Base-by-base conservation (phyloP, 2,113 vertebrate species). In the Tautogolabrus adspersus region DNA sequence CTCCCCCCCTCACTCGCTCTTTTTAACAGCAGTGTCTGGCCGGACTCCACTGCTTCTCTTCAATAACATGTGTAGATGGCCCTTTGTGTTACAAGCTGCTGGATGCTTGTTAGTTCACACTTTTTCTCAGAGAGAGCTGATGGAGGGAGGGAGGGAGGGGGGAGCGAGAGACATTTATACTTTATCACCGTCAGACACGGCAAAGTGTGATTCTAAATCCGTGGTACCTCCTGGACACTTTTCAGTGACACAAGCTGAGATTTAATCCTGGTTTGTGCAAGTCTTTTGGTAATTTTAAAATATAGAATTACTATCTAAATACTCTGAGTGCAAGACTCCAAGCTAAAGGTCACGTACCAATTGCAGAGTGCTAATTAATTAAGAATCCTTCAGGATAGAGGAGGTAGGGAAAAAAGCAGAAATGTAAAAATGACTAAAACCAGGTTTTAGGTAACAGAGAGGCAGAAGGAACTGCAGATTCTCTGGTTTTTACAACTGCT, bases 21-120 rank as follows among this genome's bases (percentile, higher is more conserved):
- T 71, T 91, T 84, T 83, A 89, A 87, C 79, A 84, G 88, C 86
- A 73, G 80, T 75, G 81, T 67, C 86, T 94, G 93, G 91, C 90
- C 70, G 67, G 75, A 84, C 86, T 93, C 87, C 90, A 93, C 84
- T 16, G 88, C 91, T 79, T 86, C 86, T 91, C 88, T 89, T 89
- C 79, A 92, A 91, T 91, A 91, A 93, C 89, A 88, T 85, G 89
- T 91, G 87, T 90, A 87, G 87, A 93, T 87, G 88, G 83, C 80
- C 83, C 86, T 91, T 92, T 91, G 90, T 93, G 88, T 78, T 87
- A 85, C 82, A 84, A 89, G 83, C 91, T 91, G 89, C 86, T 85
- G 78, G 79, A 83, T 38, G 76, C 87, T 84, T 87, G 79, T 86
- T 83, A 84, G 85, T 85, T 89, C 83, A 66, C 86, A 88, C 87